Percentiles rank a stretch among this genome's conserved stretches.
Evolutionary conservation across 2,797 vertebrate genomes (phyloP).

Genomic region (Coranthus polyacanthus): DNA sequence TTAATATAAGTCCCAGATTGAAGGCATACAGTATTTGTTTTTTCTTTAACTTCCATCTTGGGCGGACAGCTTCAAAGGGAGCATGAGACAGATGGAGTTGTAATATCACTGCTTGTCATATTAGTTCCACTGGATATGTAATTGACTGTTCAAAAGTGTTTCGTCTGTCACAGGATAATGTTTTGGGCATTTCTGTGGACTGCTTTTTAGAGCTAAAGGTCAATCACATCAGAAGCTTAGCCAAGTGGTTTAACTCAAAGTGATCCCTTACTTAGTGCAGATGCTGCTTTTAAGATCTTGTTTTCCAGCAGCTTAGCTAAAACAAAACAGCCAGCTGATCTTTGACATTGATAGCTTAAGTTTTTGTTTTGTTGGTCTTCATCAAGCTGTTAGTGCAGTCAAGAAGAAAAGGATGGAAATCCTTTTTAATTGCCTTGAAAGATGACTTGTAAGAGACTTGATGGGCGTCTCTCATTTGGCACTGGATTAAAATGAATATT

Average conservation of each 20-base stretch:
- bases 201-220: conserved; percentile 45
- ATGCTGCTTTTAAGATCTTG: conserved; percentile 56
- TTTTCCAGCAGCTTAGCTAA: conserved; percentile 69
- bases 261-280: conserved; percentile 43
- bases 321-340: conserved; percentile 75
- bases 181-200: conserved; percentile 17
- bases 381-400: conserved; percentile 62
- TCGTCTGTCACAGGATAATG: conserved; percentile 27
- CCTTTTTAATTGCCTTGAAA: conserved; percentile 74
- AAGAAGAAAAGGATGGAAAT: conserved; percentile 58
- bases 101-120: conserved; percentile 32
- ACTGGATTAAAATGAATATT: conserved; percentile 85
- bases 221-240: conserved; percentile 53
- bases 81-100: conserved; percentile 1
- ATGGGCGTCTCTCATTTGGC: conserved; percentile 63
- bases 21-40: conserved; percentile 22
- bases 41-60: conserved; percentile 2
- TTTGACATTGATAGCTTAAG: conserved; percentile 56
- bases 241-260: conserved; percentile 52
- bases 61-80: conserved; percentile 20
- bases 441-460: conserved; percentile 46
- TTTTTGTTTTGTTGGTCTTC: conserved; percentile 56
- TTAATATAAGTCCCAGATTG: not conserved
- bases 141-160: conserved; percentile 49
- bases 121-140: conserved; percentile 52